These are phyloP conservation scores for Lycia hirtaria DNA, from an alignment of 2,888 invertebrate genomes.

Conservation along the genomic window DNA sequence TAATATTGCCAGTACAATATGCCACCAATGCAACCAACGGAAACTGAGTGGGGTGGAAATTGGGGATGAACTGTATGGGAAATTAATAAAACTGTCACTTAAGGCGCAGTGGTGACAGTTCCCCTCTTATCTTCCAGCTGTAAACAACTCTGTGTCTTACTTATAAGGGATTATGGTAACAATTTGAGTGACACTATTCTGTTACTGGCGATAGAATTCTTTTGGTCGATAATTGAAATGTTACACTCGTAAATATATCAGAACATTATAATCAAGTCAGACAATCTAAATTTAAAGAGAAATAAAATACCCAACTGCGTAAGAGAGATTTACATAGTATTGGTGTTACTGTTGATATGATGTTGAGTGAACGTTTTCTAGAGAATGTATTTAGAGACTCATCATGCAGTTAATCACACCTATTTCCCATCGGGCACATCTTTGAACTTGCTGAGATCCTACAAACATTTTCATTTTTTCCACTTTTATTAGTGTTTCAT, in stretches of 20 bases:
- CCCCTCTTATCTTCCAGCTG: slow-evolving; percentile 61
- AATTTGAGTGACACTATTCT: slow-evolving; percentile 45
- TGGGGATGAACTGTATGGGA: slow-evolving; percentile 82
- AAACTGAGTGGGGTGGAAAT: slow-evolving; percentile 76
- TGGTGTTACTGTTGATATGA: too few species aligned
- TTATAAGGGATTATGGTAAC: slow-evolving; percentile 47
- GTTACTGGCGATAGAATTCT: slow-evolving; percentile 76
- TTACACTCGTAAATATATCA: slow-evolving; percentile 68
- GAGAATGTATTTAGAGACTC: too few species aligned
- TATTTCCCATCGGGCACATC: too few species aligned
- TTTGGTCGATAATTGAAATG: slow-evolving; percentile 66
- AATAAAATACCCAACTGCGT: background rate
- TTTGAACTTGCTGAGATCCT: too few species aligned
- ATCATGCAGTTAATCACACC: too few species aligned
- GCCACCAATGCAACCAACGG: slow-evolving; percentile 73
- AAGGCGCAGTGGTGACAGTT: slow-evolving; percentile 81
- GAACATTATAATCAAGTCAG: background rate
- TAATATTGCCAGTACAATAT: slow-evolving; percentile 71
- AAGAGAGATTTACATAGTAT: too few species aligned
- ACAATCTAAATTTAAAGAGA: background rate
- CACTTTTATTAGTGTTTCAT: too few species aligned
- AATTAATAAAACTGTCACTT: slow-evolving; percentile 93
- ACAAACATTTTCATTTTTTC: too few species aligned
- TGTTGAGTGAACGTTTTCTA: too few species aligned
- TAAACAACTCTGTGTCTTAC: slow-evolving; percentile 63